phyloP scores from a whole-genome alignment of 1,140 invertebrate species.

The Oncopeltus fasciatus region DNA sequence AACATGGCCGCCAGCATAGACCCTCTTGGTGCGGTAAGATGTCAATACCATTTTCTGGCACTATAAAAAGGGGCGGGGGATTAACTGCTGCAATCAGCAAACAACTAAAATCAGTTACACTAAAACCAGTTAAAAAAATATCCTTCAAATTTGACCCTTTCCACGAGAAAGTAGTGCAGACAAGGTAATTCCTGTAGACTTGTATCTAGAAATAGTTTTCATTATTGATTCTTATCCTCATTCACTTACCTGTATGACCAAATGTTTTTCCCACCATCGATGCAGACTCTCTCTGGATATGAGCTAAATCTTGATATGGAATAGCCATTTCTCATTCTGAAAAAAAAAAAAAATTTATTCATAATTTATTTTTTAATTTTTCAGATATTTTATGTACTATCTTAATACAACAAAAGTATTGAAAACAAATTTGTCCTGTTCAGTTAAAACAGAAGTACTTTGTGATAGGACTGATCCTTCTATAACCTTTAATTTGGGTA shows the following conservation, averaged over 20 bases:
- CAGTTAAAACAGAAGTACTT: conserved; percentile 59
- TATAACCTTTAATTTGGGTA: conserved; percentile 31
- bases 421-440: conserved; percentile 55
- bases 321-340: conserved; percentile 33
- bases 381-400: conserved; percentile 54
- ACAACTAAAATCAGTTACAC: conserved; percentile 36
- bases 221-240: neutral
- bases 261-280: conserved; percentile 41
- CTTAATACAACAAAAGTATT: conserved; percentile 46
- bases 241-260: neutral
- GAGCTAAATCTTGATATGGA: conserved; percentile 36
- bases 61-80: conserved; percentile 18
- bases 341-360: conserved; percentile 10
- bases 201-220: neutral
- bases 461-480: conserved; percentile 60
- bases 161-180: conserved; percentile 44
- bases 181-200: conserved; percentile 41
- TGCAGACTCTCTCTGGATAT: conserved; percentile 38
- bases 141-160: conserved; percentile 73
- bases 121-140: conserved; percentile 64
- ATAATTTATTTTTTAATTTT: conserved; percentile 28
- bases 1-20: neutral
- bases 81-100: conserved; percentile 23
- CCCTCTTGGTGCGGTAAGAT: conserved; percentile 10
- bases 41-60: conserved; percentile 25